Conservation (phyloP, 1,140 invertebrate species). For the Apis florea region DNA sequence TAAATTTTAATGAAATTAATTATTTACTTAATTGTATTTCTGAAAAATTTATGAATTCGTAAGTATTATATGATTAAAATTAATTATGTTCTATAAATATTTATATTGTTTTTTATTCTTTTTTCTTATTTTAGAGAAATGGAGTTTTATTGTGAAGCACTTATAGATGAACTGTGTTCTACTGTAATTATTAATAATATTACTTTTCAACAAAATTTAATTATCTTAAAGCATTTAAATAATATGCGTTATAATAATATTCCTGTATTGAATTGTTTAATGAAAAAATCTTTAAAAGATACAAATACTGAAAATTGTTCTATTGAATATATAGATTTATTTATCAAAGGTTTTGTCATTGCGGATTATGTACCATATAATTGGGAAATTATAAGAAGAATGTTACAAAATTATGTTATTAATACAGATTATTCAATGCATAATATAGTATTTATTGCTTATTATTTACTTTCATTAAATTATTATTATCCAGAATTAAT, state of each 20-base stretch:
- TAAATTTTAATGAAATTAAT: slow-evolving; percentile 78
- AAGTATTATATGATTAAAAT: slow-evolving; percentile 28
- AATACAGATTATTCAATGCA: slow-evolving; percentile 68
- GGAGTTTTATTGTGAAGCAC: slow-evolving; percentile 82
- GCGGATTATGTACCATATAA: slow-evolving; percentile 82
- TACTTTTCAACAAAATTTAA: slow-evolving; percentile 53
- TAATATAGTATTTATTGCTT: slow-evolving; percentile 79
- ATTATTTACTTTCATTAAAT: slow-evolving; percentile 81
- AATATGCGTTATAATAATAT: slow-evolving; percentile 81
- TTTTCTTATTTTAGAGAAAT: slow-evolving; percentile 46
- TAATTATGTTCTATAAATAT: neutral
- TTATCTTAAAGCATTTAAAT: slow-evolving; percentile 79
- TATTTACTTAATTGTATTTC: slow-evolving; percentile 77
- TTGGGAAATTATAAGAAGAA: slow-evolving; percentile 79
- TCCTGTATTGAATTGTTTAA: slow-evolving; percentile 81
- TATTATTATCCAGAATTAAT: slow-evolving; percentile 81
- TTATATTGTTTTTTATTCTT: slow-evolving; percentile 8
- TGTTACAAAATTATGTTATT: slow-evolving; percentile 72
- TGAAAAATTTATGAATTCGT: slow-evolving; percentile 54
- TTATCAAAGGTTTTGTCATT: slow-evolving; percentile 79
- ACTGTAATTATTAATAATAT: slow-evolving; percentile 65
- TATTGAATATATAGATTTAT: slow-evolving; percentile 69
- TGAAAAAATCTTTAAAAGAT: slow-evolving; percentile 75
- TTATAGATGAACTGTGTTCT: slow-evolving; percentile 77
- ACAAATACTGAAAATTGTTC: slow-evolving; percentile 62